Conservation (phyloP, 2,888 invertebrate genomes). For the Celastrina argiolus region DNA sequence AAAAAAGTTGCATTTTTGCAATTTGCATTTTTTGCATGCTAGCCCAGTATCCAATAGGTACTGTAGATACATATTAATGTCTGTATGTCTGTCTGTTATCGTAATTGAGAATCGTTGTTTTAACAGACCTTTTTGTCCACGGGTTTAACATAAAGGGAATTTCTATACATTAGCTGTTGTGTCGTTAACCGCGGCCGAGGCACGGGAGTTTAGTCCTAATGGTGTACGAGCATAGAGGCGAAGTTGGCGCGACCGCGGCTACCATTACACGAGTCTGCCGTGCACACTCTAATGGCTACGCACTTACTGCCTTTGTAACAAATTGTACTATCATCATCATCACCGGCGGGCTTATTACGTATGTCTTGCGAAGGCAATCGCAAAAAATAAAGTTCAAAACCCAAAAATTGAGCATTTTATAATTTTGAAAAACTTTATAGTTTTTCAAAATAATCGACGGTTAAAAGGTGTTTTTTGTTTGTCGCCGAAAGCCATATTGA, state of each 20-base stretch:
- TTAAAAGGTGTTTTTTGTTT: too few species aligned
- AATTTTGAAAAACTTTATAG: too few species aligned
- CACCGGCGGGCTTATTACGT: not conserved
- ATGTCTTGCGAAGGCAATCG: too few species aligned
- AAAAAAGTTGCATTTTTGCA: not conserved
- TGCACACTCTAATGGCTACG: not conserved
- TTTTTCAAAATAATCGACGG: too few species aligned
- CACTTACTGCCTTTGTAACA: constrained; percentile 10
- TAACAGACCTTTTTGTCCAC: constrained; percentile 6
- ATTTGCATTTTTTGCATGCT: not conserved
- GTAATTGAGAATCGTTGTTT: constrained; percentile 13
- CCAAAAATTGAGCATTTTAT: too few species aligned
- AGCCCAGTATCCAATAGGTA: not conserved
- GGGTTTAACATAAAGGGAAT: constrained; percentile 7
- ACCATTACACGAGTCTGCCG: not conserved
- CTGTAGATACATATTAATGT: not conserved
- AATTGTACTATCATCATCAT: constrained; percentile 1
- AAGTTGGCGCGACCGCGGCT: not conserved
- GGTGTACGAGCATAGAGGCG: not conserved
- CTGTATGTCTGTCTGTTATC: not conserved
- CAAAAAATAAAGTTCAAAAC: too few species aligned
- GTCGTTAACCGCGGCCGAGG: not conserved
- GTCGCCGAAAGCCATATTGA: too few species aligned
- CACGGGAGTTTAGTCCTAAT: not conserved
- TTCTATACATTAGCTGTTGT: not conserved